phyloP scores from a whole-genome alignment of 2,797 vertebrate species.

The Rhynchotus rufescens region DNA sequence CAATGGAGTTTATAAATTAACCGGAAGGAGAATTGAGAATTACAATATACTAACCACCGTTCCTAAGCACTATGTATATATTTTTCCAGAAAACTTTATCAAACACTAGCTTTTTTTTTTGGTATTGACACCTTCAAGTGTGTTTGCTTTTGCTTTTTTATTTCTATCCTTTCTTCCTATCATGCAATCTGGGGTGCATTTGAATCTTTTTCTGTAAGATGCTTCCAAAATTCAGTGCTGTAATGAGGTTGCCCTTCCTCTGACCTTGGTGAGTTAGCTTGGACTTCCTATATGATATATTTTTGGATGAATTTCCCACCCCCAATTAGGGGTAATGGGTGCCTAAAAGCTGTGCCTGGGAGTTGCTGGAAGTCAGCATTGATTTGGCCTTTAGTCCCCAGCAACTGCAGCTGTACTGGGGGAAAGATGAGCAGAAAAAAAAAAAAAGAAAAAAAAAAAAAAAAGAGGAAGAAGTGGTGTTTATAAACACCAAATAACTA shows the following conservation, averaged over 20 bases:
- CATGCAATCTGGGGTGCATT: not conserved
- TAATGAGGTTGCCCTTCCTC: slow-evolving; percentile 50
- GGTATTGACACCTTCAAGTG: slow-evolving; percentile 8
- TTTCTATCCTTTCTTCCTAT: not conserved
- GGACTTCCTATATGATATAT: slow-evolving; percentile 39
- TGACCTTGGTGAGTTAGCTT: slow-evolving; percentile 34
- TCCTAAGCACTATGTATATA: not conserved
- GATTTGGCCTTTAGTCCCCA: slow-evolving; percentile 9
- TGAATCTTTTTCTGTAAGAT: not conserved
- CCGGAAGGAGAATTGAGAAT: not conserved
- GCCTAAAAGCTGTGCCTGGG: slow-evolving; percentile 41
- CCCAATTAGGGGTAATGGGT: slow-evolving; percentile 27
- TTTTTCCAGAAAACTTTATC: not conserved
- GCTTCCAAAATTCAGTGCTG: not conserved
- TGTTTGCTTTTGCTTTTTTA: not conserved
- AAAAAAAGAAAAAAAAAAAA: too few relatives aligned
- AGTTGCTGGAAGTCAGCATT: slow-evolving; percentile 1
- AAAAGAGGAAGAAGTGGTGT: not conserved
- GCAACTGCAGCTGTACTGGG: not conserved
- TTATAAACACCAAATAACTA: not conserved
- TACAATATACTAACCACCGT: not conserved
- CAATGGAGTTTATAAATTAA: not conserved
- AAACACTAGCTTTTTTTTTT: not conserved
- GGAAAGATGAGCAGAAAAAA: not conserved
- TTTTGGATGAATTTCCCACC: slow-evolving; percentile 38